Evolutionary conservation across 2,797 vertebrate species (phyloP).

Genomic region (Enteromius afrohamiltoni): DNA sequence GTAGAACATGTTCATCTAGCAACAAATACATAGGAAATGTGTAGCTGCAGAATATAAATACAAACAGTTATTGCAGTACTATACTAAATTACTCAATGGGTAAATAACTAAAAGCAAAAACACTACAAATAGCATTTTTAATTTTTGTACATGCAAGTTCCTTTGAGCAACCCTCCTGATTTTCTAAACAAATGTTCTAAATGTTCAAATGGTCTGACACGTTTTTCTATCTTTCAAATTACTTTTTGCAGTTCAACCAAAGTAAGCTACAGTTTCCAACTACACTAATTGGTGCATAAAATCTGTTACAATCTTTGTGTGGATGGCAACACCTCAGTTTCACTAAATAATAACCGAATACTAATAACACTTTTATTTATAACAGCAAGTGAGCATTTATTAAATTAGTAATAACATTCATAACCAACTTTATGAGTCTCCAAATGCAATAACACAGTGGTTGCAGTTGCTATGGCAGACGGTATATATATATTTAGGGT

Average conservation of each 20-base stretch:
- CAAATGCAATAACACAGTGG: background rate
- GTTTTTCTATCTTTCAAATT: background rate
- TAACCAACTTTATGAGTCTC: background rate
- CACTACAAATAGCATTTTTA: background rate
- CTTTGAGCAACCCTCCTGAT: background rate
- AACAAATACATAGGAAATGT: background rate
- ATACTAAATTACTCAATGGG: background rate
- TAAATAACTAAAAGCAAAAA: background rate
- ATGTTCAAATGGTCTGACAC: too few relatives aligned
- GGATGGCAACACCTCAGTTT: background rate
- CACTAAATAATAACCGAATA: background rate
- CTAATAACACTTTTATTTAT: background rate
- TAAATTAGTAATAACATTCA: conserved; percentile 12
- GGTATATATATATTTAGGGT: conserved; percentile 21
- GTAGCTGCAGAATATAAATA: background rate
- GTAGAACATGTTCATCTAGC: background rate
- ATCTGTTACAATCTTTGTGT: background rate
- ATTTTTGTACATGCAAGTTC: background rate
- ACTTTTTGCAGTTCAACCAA: background rate
- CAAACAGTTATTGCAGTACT: background rate
- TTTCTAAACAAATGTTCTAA: background rate
- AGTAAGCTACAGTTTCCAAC: conserved; percentile 11
- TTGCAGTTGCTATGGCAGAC: conserved; percentile 22
- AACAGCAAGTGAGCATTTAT: background rate
- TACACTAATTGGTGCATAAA: background rate